phyloP scores from a whole-genome alignment of 2,888 invertebrate genomes.

The Dinocampus coccinellae region DNA sequence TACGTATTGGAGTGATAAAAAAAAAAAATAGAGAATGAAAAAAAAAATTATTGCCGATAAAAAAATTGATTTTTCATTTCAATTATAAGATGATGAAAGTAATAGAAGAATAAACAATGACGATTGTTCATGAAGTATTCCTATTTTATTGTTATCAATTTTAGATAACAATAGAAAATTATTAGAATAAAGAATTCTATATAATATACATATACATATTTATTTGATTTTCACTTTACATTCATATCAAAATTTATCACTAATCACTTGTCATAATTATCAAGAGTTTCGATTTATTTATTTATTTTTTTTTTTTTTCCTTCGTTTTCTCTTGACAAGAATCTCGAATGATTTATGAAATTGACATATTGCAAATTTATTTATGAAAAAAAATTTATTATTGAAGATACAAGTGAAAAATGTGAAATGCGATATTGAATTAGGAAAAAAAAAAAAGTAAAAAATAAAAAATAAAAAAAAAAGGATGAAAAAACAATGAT shows the following conservation, averaged over 20 bases:
- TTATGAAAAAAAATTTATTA: too few species aligned
- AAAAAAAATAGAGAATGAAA: too few species aligned
- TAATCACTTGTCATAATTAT: neutral
- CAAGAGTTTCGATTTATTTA: neutral
- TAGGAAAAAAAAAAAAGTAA: neutral
- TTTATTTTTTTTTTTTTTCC: neutral
- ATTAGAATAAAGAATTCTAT: neutral
- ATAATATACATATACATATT: neutral
- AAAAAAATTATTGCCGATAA: neutral
- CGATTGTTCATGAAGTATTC: neutral
- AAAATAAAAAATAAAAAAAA: neutral
- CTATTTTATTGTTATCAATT: neutral
- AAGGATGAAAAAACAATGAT: too few species aligned
- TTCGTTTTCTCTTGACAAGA: neutral
- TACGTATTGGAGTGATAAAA: too few species aligned
- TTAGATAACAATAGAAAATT: neutral
- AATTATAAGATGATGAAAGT: neutral
- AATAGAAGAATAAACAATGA: neutral
- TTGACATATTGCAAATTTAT: neutral
- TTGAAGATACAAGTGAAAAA: too few species aligned
- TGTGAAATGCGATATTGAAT: too few species aligned
- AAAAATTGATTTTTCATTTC: neutral
- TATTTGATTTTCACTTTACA: neutral
- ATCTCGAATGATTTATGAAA: neutral
- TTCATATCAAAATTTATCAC: neutral